Evolutionary conservation across 53 echinoderm and acorn worm species (phyloP).

Genomic region (Apostichopus leukothele): DNA sequence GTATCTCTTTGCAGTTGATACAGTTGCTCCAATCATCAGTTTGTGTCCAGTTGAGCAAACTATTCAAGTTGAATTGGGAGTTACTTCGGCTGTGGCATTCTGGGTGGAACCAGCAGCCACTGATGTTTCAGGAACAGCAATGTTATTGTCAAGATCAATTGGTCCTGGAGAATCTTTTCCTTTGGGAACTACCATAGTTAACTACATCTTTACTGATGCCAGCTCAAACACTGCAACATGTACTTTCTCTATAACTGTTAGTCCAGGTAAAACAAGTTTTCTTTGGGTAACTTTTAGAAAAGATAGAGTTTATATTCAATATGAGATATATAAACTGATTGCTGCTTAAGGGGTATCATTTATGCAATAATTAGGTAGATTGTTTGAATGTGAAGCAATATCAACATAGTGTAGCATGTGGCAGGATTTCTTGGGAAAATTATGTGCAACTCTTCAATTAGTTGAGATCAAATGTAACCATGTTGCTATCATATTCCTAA

Average conservation of each 20-base stretch:
- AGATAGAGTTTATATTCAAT: too few relatives aligned
- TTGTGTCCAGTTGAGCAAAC: constrained; percentile 40
- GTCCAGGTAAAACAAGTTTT: constrained; percentile 21
- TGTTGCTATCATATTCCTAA: too few relatives aligned
- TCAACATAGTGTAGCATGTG: too few relatives aligned
- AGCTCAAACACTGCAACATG: constrained; percentile 35
- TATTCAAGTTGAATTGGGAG: constrained; percentile 51
- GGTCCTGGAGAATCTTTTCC: constrained; percentile 52
- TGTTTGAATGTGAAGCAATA: too few relatives aligned
- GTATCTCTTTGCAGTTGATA: constrained; percentile 36
- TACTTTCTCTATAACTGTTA: constrained; percentile 38
- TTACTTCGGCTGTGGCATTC: constrained; percentile 26
- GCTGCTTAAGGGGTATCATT: too few relatives aligned
- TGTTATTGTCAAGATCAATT: not conserved
- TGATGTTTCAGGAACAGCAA: constrained; percentile 50
- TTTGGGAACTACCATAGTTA: constrained; percentile 44
- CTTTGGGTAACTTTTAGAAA: not conserved
- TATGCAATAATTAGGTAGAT: too few relatives aligned
- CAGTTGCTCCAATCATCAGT: constrained; percentile 41
- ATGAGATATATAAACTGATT: too few relatives aligned
- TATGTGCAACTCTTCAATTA: too few relatives aligned
- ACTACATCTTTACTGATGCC: constrained; percentile 51
- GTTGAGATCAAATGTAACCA: too few relatives aligned
- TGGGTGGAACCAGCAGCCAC: constrained; percentile 62
- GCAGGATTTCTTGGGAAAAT: too few relatives aligned